phyloP scores from a whole-genome alignment of 1,140 invertebrate species.

The Potamilus streckersoni region DNA sequence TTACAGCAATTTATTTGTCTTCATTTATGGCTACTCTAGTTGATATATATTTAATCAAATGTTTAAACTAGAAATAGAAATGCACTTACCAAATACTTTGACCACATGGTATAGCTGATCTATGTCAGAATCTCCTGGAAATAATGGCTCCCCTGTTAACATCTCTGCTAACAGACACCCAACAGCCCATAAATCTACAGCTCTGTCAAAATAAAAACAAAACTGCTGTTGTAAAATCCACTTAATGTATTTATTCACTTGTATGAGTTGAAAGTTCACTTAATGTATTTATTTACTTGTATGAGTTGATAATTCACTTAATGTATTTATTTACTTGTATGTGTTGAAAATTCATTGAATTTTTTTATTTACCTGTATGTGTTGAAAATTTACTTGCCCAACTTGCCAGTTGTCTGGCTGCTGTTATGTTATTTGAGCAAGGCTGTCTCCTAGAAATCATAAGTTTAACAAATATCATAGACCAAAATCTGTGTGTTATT shows the following conservation, averaged over 20 bases:
- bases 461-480: no score
- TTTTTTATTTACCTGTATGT: background rate
- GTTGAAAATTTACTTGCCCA: no score
- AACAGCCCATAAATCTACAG: slow-evolving; percentile 69
- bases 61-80: background rate
- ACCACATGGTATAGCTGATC: slow-evolving; percentile 69
- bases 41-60: no score
- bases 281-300: background rate
- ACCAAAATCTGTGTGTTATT: no score
- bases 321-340: background rate
- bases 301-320: no score
- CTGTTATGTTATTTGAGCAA: no score
- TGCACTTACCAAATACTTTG: slow-evolving; percentile 65
- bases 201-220: slow-evolving; percentile 45
- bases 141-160: slow-evolving; percentile 67
- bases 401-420: no score
- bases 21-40: no score
- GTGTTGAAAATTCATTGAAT: background rate
- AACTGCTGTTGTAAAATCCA: background rate
- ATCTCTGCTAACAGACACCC: slow-evolving; percentile 67
- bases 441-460: no score
- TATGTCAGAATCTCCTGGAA: slow-evolving; percentile 69
- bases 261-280: background rate
- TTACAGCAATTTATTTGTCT: no score
- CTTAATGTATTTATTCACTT: background rate